Conservation (phyloP, 2,113 vertebrate species). For the Lamprologus lemairii region DNA sequence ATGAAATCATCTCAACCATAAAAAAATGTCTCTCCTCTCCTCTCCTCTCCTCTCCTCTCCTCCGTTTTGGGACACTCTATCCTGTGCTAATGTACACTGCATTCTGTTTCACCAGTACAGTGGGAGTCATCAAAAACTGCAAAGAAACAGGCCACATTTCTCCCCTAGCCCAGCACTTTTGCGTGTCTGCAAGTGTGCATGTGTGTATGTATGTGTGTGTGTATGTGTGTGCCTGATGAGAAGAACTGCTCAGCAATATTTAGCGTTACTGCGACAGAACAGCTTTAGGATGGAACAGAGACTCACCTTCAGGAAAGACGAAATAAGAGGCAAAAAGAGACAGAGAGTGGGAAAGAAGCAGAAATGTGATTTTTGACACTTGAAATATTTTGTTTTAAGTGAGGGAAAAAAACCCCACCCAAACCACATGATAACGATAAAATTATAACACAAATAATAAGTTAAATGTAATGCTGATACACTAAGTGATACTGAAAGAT, state of each 20-base stretch:
- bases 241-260: slow-evolving; percentile 69
- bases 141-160: slow-evolving; percentile 70
- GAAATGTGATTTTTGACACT: slow-evolving; percentile 5
- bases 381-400: neutral
- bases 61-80: slow-evolving; percentile 57
- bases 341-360: neutral
- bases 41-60: slow-evolving; percentile 9
- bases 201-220: neutral
- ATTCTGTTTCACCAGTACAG: slow-evolving; percentile 67
- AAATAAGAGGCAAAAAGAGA: slow-evolving; percentile 18
- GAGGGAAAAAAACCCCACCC: neutral
- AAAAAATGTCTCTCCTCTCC: neutral
- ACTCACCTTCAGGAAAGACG: slow-evolving; percentile 55
- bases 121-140: slow-evolving; percentile 70
- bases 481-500: neutral
- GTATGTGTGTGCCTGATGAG: slow-evolving; percentile 40
- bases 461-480: neutral
- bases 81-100: slow-evolving; percentile 60
- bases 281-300: slow-evolving; percentile 58
- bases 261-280: slow-evolving; percentile 63
- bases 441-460: neutral
- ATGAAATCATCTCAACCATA: neutral
- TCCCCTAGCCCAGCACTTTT: slow-evolving; percentile 70
- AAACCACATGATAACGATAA: neutral
- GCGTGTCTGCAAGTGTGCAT: slow-evolving; percentile 18